A percentile compares a stretch with the other conserved stretches of the same genome.
Conservation (phyloP, 2,888 invertebrate species). For the Hirudinaria manillensis region DNA sequence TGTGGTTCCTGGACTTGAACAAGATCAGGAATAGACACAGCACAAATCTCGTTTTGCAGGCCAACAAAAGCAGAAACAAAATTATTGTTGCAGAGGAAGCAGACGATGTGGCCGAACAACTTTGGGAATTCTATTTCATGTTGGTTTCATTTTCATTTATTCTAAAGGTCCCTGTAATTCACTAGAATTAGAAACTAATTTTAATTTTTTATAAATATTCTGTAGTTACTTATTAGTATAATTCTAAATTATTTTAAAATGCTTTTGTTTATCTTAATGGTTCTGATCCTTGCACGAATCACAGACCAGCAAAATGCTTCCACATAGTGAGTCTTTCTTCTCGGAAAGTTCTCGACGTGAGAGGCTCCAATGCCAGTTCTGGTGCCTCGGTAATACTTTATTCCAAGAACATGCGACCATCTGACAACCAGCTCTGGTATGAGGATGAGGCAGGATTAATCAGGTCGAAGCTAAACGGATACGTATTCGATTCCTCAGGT, state of each 20-base stretch:
- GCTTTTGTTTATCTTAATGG: too few species aligned
- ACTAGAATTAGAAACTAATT: not conserved
- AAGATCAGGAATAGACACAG: constrained; percentile 32
- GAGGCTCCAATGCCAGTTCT: constrained; percentile 27
- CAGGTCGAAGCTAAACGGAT: constrained; percentile 36
- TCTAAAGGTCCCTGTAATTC: too few species aligned
- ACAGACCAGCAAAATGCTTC: constrained; percentile 33
- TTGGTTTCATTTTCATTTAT: constrained; percentile 12
- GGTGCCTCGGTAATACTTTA: constrained; percentile 35
- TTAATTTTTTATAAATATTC: not conserved
- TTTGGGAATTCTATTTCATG: constrained; percentile 34
- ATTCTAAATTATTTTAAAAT: too few species aligned
- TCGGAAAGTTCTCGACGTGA: constrained; percentile 37
- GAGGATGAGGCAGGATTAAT: constrained; percentile 36
- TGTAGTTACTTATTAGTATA: too few species aligned
- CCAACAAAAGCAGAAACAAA: not conserved
- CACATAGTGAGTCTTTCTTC: constrained; percentile 29
- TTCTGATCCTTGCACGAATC: too few species aligned
- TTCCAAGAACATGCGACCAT: constrained; percentile 19
- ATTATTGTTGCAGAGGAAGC: constrained; percentile 18
- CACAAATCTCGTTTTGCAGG: constrained; percentile 26
- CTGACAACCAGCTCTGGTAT: constrained; percentile 37
- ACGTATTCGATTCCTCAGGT: constrained; percentile 34
- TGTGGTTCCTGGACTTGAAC: constrained; percentile 26
- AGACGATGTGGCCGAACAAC: constrained; percentile 14